Evolutionary conservation across 2,888 invertebrate genomes (phyloP).

Genomic region (Petrolisthes manimaculis): DNA sequence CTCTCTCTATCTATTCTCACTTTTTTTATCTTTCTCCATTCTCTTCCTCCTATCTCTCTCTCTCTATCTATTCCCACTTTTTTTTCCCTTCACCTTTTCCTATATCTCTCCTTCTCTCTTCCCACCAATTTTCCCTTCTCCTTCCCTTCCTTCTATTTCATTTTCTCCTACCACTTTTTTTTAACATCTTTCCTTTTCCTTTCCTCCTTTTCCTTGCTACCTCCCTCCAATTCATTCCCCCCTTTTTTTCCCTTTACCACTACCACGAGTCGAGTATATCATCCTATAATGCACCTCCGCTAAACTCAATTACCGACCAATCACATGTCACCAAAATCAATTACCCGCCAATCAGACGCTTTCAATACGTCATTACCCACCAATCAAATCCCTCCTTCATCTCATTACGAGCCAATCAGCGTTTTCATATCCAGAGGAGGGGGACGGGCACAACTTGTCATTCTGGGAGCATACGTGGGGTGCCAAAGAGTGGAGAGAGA

Average conservation of each 20-base stretch:
- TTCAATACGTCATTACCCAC: constrained; percentile 65
- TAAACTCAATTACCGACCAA: constrained; percentile 65
- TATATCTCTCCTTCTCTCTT: neutral
- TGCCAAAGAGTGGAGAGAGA: neutral
- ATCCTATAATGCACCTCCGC: constrained; percentile 64
- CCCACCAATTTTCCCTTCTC: neutral
- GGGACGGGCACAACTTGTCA: neutral
- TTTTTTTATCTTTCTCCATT: neutral
- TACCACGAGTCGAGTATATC: constrained; percentile 15
- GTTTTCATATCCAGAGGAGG: constrained; percentile 14
- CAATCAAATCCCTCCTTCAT: constrained; percentile 65
- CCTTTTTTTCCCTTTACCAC: neutral
- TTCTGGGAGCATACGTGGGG: neutral
- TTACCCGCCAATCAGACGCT: constrained; percentile 65
- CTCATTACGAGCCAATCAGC: constrained; percentile 64
- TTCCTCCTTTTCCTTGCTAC: neutral
- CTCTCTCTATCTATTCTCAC: neutral
- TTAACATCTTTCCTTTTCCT: neutral
- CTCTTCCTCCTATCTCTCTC: neutral
- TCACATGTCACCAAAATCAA: constrained; percentile 66
- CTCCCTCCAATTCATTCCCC: neutral
- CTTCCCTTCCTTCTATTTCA: constrained; percentile 4
- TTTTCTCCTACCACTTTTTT: neutral
- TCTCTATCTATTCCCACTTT: constrained; percentile 3
- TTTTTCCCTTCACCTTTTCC: neutral